Conservation (phyloP, 2,113 vertebrate species). For the Odocoileus virginianus region DNA sequence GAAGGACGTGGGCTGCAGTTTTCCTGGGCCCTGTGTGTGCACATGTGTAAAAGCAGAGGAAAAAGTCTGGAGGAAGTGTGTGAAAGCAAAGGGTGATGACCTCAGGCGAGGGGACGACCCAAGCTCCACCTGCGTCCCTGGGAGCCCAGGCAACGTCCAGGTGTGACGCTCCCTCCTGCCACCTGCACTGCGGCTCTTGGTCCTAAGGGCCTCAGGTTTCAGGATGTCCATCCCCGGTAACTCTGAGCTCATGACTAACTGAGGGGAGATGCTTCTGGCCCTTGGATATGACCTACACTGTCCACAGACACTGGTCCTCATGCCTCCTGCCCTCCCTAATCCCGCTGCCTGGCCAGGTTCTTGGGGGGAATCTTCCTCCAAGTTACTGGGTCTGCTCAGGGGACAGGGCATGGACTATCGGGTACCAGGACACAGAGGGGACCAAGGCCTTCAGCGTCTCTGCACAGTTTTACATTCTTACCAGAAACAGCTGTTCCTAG, state of each 20-base stretch:
- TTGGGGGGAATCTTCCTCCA: background rate
- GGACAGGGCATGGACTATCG: rapidly evolving
- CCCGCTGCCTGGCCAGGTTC: rapidly evolving
- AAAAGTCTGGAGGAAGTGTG: background rate
- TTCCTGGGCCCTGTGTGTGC: background rate
- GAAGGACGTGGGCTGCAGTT: background rate
- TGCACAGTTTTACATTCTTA: background rate
- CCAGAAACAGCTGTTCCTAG: background rate
- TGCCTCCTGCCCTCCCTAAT: background rate
- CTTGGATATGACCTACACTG: background rate
- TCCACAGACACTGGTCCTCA: background rate
- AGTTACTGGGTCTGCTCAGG: background rate
- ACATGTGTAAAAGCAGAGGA: background rate
- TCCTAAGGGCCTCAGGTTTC: background rate
- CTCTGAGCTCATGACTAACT: background rate
- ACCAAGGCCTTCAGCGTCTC: background rate
- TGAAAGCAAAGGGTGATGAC: background rate
- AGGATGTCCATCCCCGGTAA: background rate
- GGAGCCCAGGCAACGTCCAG: background rate
- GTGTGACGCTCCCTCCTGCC: background rate
- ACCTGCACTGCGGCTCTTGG: background rate
- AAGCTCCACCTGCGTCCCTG: background rate
- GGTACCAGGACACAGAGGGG: background rate
- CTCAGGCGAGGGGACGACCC: background rate
- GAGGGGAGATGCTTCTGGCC: background rate